Conservation (phyloP, 2,797 vertebrate genomes). For the Pyrrhura leucotis region DNA sequence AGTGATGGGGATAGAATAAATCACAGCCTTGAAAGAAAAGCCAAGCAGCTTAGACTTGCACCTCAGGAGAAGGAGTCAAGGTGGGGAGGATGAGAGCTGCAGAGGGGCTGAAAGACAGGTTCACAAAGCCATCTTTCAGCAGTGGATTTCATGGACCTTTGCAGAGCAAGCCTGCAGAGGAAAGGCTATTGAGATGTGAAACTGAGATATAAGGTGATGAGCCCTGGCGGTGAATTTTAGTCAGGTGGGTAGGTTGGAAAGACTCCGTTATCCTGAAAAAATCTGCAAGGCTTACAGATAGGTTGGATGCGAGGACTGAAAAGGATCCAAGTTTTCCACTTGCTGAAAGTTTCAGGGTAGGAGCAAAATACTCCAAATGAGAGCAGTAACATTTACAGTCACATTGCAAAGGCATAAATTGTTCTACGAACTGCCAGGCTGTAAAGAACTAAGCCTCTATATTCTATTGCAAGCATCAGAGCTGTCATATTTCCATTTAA, state of each 20-base stretch:
- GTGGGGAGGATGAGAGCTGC: background rate
- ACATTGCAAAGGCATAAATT: background rate
- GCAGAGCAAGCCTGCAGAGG: background rate
- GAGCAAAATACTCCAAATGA: background rate
- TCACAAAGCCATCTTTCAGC: background rate
- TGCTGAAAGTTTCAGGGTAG: background rate
- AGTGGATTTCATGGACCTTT: background rate
- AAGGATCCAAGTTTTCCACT: background rate
- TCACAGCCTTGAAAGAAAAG: constrained; percentile 17
- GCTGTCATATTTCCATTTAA: background rate
- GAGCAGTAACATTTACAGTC: background rate
- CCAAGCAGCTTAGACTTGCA: background rate
- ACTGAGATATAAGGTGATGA: background rate
- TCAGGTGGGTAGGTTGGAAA: background rate
- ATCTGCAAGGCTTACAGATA: background rate
- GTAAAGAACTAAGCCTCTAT: background rate
- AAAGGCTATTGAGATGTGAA: background rate
- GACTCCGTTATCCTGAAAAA: background rate
- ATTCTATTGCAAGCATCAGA: background rate
- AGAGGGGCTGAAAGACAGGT: background rate
- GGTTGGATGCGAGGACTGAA: background rate
- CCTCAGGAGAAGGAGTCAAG: background rate
- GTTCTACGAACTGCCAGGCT: background rate
- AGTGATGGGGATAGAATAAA: constrained; percentile 45
- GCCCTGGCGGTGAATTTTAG: background rate